phyloP scores from a whole-genome alignment of 2,113 vertebrate genomes.

The Gasterosteus aculeatus region DNA sequence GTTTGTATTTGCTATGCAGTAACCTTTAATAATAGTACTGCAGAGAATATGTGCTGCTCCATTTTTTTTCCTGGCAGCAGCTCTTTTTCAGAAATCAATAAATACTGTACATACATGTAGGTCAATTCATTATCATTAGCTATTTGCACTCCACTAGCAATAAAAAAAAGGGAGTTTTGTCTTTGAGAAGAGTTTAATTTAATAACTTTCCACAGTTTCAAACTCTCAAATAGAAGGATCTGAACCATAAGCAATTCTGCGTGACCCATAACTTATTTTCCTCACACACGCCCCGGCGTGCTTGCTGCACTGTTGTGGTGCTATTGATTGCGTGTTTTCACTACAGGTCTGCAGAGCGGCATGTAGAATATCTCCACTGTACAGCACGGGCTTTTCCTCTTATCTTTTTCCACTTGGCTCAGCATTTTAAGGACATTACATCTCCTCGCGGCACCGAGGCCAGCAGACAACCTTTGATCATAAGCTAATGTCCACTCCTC shows the following conservation, averaged over 20 bases:
- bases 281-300: neutral
- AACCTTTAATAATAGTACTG: neutral
- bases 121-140: neutral
- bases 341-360: neutral
- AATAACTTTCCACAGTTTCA: conserved; percentile 1
- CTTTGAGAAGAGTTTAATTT: conserved; percentile 7
- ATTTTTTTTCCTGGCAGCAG: neutral
- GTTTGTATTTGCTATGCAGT: neutral
- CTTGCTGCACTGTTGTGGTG: conserved; percentile 30
- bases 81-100: neutral
- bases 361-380: neutral
- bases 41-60: neutral
- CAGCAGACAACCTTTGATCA: neutral
- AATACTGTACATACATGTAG: neutral
- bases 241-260: conserved; percentile 25
- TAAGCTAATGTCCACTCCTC: neutral
- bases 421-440: neutral
- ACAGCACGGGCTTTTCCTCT: neutral
- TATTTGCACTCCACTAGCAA: conserved; percentile 16
- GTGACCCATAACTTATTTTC: conserved; percentile 15
- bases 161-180: conserved; percentile 8
- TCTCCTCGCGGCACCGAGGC: neutral
- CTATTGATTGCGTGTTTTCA: conserved; percentile 15
- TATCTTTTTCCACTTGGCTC: neutral
- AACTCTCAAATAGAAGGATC: conserved; percentile 32